Evolutionary conservation across 2,113 vertebrate genomes (phyloP).

Genomic region (Pseudolaguvia tuberculata): DNA sequence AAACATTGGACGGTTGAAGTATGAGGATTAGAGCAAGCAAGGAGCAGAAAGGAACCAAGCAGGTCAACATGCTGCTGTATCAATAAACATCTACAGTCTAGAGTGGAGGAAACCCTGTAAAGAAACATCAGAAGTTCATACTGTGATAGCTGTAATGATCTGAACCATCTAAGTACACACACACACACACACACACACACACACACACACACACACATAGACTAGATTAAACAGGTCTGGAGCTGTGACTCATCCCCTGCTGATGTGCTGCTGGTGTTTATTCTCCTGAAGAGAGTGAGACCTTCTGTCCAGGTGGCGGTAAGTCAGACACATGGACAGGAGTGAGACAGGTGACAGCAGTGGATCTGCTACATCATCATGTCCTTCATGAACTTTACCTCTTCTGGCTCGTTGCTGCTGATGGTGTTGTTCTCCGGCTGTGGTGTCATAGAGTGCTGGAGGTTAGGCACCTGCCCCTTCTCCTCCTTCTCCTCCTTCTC

Average conservation of each 20-base stretch:
- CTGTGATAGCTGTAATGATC: too few species aligned
- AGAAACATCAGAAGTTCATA: too few species aligned
- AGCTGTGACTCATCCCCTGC: background rate
- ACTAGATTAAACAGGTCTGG: background rate
- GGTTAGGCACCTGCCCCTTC: conserved; percentile 72
- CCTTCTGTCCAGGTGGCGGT: background rate
- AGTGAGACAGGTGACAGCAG: background rate
- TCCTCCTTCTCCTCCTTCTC: conserved; percentile 48
- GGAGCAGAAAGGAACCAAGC: conserved; percentile 42
- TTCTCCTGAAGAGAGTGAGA: too few species aligned
- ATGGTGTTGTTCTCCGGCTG: conserved; percentile 80
- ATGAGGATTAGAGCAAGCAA: conserved; percentile 38
- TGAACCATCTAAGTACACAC: too few species aligned
- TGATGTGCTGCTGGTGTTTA: too few species aligned
- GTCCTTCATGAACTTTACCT: conserved; percentile 88
- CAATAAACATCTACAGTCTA: too few species aligned
- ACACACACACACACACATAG: too few species aligned
- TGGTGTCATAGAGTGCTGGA: conserved; percentile 84
- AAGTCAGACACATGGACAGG: background rate
- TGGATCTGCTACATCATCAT: conserved; percentile 46
- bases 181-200: too few species aligned
- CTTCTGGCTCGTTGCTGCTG: conserved; percentile 57
- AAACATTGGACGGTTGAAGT: conserved; percentile 7
- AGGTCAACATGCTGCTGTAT: too few species aligned
- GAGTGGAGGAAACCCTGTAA: background rate